Evolutionary conservation across 2,888 invertebrate genomes (phyloP), one percentile per base, ranked within the genome.

Genomic region (Conchocele bisecta): DNA sequence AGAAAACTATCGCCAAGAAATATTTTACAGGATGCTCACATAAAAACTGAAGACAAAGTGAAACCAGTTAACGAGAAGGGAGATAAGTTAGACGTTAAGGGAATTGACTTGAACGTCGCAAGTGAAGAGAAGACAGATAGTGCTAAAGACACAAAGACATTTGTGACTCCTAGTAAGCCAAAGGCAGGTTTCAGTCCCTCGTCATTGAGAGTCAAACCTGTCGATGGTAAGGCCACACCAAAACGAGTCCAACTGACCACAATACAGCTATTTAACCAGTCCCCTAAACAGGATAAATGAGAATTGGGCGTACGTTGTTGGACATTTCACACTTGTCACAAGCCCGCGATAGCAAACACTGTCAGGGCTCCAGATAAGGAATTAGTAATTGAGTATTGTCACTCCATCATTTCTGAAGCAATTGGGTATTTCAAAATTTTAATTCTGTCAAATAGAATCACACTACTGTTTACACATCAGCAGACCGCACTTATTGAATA

Each of bases 171-270:
- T n/a, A n/a, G n/a, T n/a, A n/a, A n/a, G n/a, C 2, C 9, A 2
- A 22, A 33, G 13, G 15, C 51, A 33, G 48, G 9, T 5, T 44
- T 6, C 3, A 51, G 51, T 33, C 51, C 51, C 22, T 6, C 17
- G 20, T 20, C 7, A n/a, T 3, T 35, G 20, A 51, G 35, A 33
- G 13, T 5, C 20, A 51, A 22, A 13, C 57, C 51, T 22, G 31
- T 3, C 11, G 72, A 72, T n/a, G 63, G 50, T 0, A 75, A 75
- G 37, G 24, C 50, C 26, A 68, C 75, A 2, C 71, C 76, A 24
- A 76, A 76, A 48, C 42, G 76, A 20, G 72, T 70, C 17, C 72
- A 73, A 35, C 39, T 76, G 9, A 72, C 72, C 37, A 76, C 76
- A 6, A 29, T 76, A 26, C 48, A 72, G 35, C 50, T 76, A 35